phyloP scores from a whole-genome alignment of 2,797 vertebrate genomes.

The Glossophaga mutica region DNA sequence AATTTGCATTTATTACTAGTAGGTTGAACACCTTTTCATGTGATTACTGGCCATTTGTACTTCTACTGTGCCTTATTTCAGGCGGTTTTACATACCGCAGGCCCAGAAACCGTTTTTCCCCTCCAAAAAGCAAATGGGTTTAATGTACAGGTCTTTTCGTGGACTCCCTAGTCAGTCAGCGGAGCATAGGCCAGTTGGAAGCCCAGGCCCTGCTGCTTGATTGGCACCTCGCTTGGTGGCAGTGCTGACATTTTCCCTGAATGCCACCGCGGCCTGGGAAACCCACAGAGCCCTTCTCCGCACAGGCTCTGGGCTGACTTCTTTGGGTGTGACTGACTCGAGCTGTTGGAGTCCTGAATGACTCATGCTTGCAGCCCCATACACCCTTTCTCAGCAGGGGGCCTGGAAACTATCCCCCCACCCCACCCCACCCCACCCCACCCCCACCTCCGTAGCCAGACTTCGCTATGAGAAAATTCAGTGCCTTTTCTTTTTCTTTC shows the following conservation, averaged over 20 bases:
- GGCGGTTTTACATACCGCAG: neutral
- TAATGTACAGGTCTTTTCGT: neutral
- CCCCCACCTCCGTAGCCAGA: neutral
- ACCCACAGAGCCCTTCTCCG: neutral
- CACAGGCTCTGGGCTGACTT: neutral
- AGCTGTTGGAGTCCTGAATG: neutral
- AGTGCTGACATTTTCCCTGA: neutral
- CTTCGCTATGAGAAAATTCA: neutral
- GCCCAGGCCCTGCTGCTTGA: neutral
- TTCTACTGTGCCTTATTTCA: neutral
- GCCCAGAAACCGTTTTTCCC: neutral
- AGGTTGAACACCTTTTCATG: neutral
- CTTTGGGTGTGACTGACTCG: slow-evolving; percentile 7
- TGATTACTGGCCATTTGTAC: neutral
- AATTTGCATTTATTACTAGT: neutral
- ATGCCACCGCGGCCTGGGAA: neutral
- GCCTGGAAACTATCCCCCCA: neutral
- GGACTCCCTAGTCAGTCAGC: neutral
- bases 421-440: too few relatives aligned
- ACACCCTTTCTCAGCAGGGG: neutral
- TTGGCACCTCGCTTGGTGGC: neutral
- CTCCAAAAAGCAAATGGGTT: neutral
- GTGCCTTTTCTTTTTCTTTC: neutral
- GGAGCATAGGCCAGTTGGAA: neutral
- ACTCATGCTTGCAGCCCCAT: neutral